These are phyloP conservation scores for Pelmatolapia mariae DNA, from an alignment of 2,113 vertebrate species.

Conservation along the genomic window DNA sequence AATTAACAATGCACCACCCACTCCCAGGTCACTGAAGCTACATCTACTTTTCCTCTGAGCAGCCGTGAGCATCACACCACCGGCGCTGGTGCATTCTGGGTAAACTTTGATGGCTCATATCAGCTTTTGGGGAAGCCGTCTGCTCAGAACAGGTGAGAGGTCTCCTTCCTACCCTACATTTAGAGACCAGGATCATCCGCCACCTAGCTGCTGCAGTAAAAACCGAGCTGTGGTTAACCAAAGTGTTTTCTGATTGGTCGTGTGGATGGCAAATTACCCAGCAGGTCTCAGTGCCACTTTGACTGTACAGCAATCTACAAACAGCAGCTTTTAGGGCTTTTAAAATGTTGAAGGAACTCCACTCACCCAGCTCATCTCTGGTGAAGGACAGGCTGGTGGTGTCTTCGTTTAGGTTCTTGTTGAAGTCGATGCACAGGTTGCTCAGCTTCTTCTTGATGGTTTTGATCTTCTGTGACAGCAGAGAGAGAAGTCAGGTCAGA, in stretches of 20 bases:
- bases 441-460: constrained; percentile 92
- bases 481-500: background rate
- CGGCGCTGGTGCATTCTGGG: background rate
- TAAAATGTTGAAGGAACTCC: background rate
- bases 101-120: background rate
- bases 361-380: constrained; percentile 83
- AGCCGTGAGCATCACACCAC: background rate
- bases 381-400: constrained; percentile 84
- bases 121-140: background rate
- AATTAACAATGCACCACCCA: background rate
- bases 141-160: background rate
- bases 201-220: background rate
- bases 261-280: background rate
- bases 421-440: constrained; percentile 92
- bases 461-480: constrained; percentile 83
- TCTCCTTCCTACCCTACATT: background rate
- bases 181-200: background rate
- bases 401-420: constrained; percentile 95
- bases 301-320: background rate
- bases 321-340: background rate
- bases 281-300: background rate
- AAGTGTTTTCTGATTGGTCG: background rate
- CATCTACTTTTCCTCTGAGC: background rate
- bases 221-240: background rate
- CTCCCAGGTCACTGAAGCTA: background rate